Base-by-base conservation (phyloP, 1,140 invertebrate genomes). In the Cyphomyrmex costatus region DNA sequence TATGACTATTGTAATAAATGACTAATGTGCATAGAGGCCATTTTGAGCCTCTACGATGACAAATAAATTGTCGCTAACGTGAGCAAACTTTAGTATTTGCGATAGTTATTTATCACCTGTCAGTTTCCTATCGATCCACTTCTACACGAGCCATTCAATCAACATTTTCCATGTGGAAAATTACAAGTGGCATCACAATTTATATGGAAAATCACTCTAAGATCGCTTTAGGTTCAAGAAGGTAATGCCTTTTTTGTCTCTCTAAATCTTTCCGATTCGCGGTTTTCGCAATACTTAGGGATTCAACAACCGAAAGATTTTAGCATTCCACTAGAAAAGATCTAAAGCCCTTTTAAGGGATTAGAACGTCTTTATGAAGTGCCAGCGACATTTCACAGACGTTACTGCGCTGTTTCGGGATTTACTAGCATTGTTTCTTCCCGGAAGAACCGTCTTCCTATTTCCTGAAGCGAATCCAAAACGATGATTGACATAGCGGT, bases 401-500 rank as follows among this genome's bases (percentile, higher is more conserved):
- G 36, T 36, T n/a, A 56, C 7, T 30, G 51, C 14, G 2, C 21
- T 16, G n/a, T 63, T 8, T 16, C 8, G 14, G 49, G 36, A 85
- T 85, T 68, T 42, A 53, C 51, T 30, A 74, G 21, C 63, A 53
- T 87, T 80, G 78, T 78, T 82, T 63, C 77, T 65, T 33, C 14
- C 16, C 5, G 46, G 33, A 61, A 60, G 30, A 33, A 71, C 16
- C 60, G 61, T 53, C 21, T 63, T 85, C 16, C 49, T 16, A 46
- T 78, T 85, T 77, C 65, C 30, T 1, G 68, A 46, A n/a, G 46
- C 33, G 82, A 70, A 88, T 76, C 70, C 42, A 21, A 85, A 86
- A 68, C 53, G 68, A 83, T 83, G 68, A 86, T 87, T 60, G 88
- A 82, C 68, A 60, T 24, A 14, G 58, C 21, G 58, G 46, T 70